These are phyloP conservation scores for Chaetogeoica ovagalla DNA, from an alignment of 2,888 invertebrate genomes.

Conservation along the genomic window DNA sequence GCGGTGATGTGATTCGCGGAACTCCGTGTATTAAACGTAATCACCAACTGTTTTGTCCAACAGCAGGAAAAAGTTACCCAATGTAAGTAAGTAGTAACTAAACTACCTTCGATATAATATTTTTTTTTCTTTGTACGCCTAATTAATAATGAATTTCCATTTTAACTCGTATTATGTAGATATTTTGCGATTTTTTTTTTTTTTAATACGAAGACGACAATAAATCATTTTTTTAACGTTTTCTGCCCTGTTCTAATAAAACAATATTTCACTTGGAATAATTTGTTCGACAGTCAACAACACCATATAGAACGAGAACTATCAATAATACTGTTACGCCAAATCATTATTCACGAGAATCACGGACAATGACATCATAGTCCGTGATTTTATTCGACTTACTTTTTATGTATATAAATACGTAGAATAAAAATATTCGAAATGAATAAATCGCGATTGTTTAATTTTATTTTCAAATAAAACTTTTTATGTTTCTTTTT, in stretches of 20 bases:
- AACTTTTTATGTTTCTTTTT: not conserved
- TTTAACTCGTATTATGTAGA: not conserved
- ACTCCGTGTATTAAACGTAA: constrained; percentile 87
- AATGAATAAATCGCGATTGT: not conserved
- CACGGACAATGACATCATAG: constrained; percentile 14
- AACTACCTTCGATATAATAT: constrained; percentile 6
- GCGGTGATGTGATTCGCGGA: constrained; percentile 84
- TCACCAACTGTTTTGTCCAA: constrained; percentile 88
- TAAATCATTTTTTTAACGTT: not conserved
- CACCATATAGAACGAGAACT: not conserved
- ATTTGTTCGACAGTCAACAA: too few species aligned
- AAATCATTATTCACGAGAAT: not conserved
- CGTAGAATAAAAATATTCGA: not conserved
- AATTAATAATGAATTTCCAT: not conserved
- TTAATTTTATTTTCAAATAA: not conserved
- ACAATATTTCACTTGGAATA: constrained; percentile 2
- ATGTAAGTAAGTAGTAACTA: constrained; percentile 68
- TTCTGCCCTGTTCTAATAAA: not conserved
- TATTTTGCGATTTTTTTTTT: not conserved
- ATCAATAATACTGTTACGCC: not conserved
- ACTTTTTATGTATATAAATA: not conserved
- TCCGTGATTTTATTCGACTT: not conserved
- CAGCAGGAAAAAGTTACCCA: constrained; percentile 88
- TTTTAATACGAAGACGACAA: not conserved
- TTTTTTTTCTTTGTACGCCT: not conserved